Evolutionary conservation across 1,140 invertebrate species (phyloP).

Genomic region (Copidosoma floridanum): DNA sequence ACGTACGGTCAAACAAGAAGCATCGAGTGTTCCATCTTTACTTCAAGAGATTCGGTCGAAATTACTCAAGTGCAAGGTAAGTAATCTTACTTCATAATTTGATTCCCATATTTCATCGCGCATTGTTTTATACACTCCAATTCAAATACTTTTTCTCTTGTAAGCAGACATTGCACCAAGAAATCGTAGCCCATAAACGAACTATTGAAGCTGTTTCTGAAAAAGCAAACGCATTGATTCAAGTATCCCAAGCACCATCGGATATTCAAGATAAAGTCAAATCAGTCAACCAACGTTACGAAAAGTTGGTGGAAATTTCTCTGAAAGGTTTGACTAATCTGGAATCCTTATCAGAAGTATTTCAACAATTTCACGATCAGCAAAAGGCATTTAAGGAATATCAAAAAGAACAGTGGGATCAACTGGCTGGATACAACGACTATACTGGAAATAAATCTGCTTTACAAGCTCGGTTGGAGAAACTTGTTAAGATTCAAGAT

Average conservation of each 20-base stretch:
- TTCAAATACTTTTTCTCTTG: constrained; percentile 3
- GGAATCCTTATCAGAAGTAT: constrained; percentile 73
- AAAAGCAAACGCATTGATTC: constrained; percentile 73
- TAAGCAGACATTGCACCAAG: constrained; percentile 73
- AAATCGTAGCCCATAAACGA: constrained; percentile 85
- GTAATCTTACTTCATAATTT: not conserved
- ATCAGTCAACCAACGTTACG: constrained; percentile 73
- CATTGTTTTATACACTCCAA: too few species aligned
- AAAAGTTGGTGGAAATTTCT: constrained; percentile 63
- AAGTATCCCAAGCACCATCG: constrained; percentile 62
- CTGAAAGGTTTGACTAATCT: constrained; percentile 67
- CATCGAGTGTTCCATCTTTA: constrained; percentile 66
- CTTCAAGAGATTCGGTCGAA: constrained; percentile 85
- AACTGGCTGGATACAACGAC: constrained; percentile 73
- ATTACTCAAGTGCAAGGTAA: constrained; percentile 79
- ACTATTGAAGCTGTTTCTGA: constrained; percentile 86
- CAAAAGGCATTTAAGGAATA: constrained; percentile 82
- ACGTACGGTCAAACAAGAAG: constrained; percentile 73
- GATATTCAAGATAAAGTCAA: constrained; percentile 69
- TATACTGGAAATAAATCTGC: constrained; percentile 78
- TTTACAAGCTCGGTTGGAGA: constrained; percentile 69
- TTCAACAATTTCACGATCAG: constrained; percentile 82
- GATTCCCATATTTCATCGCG: too few species aligned
- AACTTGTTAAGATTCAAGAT: constrained; percentile 76
- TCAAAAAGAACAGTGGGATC: constrained; percentile 85